Percentiles rank a stretch among this genome's conserved stretches.
Evolutionary conservation across 2,113 vertebrate species (phyloP).

Genomic region (Chauna torquata): DNA sequence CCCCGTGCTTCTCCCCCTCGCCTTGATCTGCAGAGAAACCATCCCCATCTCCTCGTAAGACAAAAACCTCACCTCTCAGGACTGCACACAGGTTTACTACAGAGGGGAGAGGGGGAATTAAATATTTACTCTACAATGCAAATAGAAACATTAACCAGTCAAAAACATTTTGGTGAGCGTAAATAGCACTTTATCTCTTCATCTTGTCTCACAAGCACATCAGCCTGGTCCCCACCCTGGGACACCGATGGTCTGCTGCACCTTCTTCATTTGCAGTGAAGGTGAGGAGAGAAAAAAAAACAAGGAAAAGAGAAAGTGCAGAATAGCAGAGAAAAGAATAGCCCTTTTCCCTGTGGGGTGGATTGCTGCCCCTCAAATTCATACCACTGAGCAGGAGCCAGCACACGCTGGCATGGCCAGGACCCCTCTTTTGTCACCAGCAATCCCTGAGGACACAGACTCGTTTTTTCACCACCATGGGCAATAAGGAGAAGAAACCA

Average conservation of each 20-base stretch:
- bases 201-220: not conserved
- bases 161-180: not conserved
- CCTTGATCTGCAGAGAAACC: not conserved
- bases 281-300: too few species aligned
- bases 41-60: not conserved
- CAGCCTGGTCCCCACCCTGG: not conserved
- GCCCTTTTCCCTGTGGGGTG: not conserved
- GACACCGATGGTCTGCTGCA: fast-evolving
- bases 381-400: too few species aligned
- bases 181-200: not conserved
- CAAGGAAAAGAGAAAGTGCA: not conserved
- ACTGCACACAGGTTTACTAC: not conserved
- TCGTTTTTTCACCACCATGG: too few species aligned
- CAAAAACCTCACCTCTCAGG: not conserved
- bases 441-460: too few species aligned
- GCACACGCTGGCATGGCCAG: too few species aligned
- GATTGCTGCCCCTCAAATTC: too few species aligned
- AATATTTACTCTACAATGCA: not conserved
- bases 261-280: not conserved
- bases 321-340: not conserved
- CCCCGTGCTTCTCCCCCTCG: too few species aligned
- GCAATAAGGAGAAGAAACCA: too few species aligned
- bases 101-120: not conserved
- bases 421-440: too few species aligned
- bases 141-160: not conserved